Conservation (phyloP, 2,888 invertebrate genomes). For the Chloroclysta siterata region DNA sequence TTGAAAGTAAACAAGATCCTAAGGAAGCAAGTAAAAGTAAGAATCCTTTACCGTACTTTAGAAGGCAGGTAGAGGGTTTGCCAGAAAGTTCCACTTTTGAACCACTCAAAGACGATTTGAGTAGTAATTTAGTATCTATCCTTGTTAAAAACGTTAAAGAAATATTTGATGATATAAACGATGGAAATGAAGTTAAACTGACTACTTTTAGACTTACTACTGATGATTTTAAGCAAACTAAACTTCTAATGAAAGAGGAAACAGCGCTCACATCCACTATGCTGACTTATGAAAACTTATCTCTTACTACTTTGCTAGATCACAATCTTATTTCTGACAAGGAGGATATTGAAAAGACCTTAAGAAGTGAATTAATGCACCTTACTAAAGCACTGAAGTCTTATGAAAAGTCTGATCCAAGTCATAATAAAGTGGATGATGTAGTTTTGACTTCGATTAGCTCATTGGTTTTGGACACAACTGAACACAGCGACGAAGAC, state of each 20-base stretch:
- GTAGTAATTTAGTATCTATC: slow-evolving; percentile 59
- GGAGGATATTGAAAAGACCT: slow-evolving; percentile 33
- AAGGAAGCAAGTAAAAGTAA: slow-evolving; percentile 47
- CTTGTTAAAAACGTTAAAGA: slow-evolving; percentile 64
- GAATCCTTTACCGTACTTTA: slow-evolving; percentile 58
- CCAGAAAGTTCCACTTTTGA: slow-evolving; percentile 44
- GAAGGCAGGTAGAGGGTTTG: slow-evolving; percentile 59
- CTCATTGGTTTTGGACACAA: slow-evolving; percentile 22
- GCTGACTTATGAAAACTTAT: slow-evolving; percentile 46
- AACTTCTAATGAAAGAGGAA: slow-evolving; percentile 29
- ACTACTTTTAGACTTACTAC: slow-evolving; percentile 22
- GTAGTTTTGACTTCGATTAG: slow-evolving; percentile 20
- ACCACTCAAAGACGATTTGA: slow-evolving; percentile 44
- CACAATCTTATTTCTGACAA: slow-evolving; percentile 31
- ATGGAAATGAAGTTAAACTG: slow-evolving; percentile 37
- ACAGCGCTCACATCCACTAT: slow-evolving; percentile 36
- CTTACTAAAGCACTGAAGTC: slow-evolving; percentile 46
- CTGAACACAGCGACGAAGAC: slow-evolving; percentile 18
- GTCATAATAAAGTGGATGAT: slow-evolving; percentile 25
- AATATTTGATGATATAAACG: slow-evolving; percentile 56
- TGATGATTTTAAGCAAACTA: slow-evolving; percentile 10
- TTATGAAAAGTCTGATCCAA: slow-evolving; percentile 43
- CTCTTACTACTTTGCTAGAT: slow-evolving; percentile 48
- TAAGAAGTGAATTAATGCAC: slow-evolving; percentile 42
- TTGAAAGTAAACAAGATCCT: slow-evolving; percentile 26